Conservation (phyloP, 2,113 vertebrate species). For the Toxotes chatareus region DNA sequence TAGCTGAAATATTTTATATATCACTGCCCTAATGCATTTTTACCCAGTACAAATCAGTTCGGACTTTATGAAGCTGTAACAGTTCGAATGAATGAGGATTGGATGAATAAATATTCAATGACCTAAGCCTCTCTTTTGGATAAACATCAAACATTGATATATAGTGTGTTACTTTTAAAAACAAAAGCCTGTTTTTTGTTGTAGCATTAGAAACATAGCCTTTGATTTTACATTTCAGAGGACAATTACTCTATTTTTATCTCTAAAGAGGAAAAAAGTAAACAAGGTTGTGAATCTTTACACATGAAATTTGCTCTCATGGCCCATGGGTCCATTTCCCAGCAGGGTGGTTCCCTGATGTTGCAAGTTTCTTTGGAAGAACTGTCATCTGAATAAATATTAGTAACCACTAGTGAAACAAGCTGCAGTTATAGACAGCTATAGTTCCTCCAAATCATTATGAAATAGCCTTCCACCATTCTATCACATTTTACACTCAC, state of each 20-base stretch:
- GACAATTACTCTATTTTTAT: not conserved
- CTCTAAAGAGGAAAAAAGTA: not conserved
- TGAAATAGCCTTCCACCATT: not conserved
- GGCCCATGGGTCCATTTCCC: not conserved
- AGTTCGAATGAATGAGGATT: not conserved
- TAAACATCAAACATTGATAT: not conserved
- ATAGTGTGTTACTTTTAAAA: slow-evolving; percentile 1
- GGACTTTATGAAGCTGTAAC: slow-evolving; percentile 42
- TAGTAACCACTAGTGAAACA: no score
- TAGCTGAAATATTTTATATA: slow-evolving; percentile 15
- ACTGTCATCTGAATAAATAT: no score
- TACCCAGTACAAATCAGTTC: slow-evolving; percentile 12
- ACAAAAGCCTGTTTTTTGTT: not conserved
- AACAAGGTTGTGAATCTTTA: not conserved
- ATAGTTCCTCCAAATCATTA: no score
- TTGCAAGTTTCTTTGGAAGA: not conserved
- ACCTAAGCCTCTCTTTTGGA: not conserved
- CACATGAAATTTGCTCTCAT: not conserved
- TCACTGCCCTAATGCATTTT: slow-evolving; percentile 26
- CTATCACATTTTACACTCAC: not conserved
- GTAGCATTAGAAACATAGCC: not conserved
- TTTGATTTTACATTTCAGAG: not conserved
- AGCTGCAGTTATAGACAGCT: no score
- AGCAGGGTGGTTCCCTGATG: not conserved
- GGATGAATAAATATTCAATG: slow-evolving; percentile 37